These are phyloP conservation scores for Phalacrocorax brasilianus DNA, from an alignment of 2,113 vertebrate species.

Conservation along the genomic window DNA sequence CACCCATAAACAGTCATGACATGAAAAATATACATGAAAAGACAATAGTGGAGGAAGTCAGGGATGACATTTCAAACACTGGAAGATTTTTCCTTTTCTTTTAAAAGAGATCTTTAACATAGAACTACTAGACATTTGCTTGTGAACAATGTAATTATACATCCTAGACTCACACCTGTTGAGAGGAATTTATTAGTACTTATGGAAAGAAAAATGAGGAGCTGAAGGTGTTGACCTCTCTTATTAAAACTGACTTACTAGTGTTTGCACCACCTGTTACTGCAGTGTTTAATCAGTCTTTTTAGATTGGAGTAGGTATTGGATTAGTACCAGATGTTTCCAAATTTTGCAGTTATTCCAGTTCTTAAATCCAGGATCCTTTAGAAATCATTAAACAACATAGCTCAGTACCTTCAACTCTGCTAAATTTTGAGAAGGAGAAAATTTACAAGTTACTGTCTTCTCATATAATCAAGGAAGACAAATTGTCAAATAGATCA, in stretches of 20 bases:
- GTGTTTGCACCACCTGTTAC: conserved; percentile 63
- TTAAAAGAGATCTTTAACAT: background rate
- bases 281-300: conserved; percentile 39
- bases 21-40: background rate
- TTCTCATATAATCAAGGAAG: background rate
- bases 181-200: conserved; percentile 49
- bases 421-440: background rate
- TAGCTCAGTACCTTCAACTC: background rate
- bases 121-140: background rate
- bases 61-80: background rate
- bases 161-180: conserved; percentile 30
- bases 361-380: background rate
- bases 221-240: conserved; percentile 50
- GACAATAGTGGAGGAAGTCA: background rate
- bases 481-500: background rate
- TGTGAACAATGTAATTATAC: background rate
- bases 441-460: background rate
- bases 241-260: conserved; percentile 65
- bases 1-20: background rate
- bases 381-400: background rate
- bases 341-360: background rate
- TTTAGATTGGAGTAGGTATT: conserved; percentile 1
- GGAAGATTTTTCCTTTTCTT: background rate
- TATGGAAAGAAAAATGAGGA: conserved; percentile 18
- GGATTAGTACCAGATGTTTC: conserved; percentile 67